Conservation (phyloP, 1,140 invertebrate genomes). For the Pachypsylla venusta region DNA sequence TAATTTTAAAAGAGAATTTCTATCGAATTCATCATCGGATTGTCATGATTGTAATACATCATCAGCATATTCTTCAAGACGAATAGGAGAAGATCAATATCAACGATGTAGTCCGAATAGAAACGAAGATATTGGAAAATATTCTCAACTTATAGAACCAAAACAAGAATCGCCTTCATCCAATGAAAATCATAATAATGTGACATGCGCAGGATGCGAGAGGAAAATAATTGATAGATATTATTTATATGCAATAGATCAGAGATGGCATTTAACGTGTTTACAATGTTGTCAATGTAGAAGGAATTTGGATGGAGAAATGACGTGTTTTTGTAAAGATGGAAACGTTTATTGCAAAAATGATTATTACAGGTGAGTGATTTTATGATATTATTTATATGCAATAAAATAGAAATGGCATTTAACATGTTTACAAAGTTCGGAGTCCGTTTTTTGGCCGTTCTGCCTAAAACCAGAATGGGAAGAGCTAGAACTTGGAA, state of each 20-base stretch:
- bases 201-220: constrained; percentile 72
- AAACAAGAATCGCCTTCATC: constrained; percentile 17
- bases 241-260: constrained; percentile 73
- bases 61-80: neutral
- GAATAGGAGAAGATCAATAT: neutral
- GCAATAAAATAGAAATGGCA: constrained; percentile 87
- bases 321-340: constrained; percentile 84
- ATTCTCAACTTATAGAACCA: constrained; percentile 27
- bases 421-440: constrained; percentile 76
- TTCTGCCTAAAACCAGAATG: too few species aligned
- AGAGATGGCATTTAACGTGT: constrained; percentile 83
- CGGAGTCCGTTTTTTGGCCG: too few species aligned
- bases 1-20: constrained; percentile 33
- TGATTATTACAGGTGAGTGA: constrained; percentile 87
- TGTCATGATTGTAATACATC: constrained; percentile 17
- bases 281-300: constrained; percentile 83
- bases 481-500: too few species aligned
- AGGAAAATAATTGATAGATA: constrained; percentile 69
- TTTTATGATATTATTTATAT: constrained; percentile 76
- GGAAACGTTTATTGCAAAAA: constrained; percentile 95
- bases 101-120: neutral
- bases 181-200: constrained; percentile 28
- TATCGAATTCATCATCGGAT: constrained; percentile 29
- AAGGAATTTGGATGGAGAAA: constrained; percentile 72
- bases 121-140: neutral